phyloP scores from a whole-genome alignment of 2,888 invertebrate genomes.

The Operophtera brumata region DNA sequence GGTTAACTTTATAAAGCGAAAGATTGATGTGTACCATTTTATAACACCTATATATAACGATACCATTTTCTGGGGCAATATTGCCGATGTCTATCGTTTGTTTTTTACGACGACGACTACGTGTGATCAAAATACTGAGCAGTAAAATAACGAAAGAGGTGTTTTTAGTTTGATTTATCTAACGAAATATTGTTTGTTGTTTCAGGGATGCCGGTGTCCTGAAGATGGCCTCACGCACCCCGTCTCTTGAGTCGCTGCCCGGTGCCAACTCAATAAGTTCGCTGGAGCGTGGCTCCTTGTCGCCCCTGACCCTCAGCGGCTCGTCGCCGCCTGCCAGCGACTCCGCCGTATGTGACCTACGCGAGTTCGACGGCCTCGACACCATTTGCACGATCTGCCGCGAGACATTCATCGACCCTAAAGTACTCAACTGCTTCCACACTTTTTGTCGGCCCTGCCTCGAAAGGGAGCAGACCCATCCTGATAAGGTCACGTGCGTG shows the following conservation, averaged over 20 bases:
- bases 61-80: slow-evolving; percentile 31
- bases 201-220: slow-evolving; percentile 92
- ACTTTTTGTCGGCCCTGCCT: slow-evolving; percentile 91
- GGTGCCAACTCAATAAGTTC: slow-evolving; percentile 96
- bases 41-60: slow-evolving; percentile 24
- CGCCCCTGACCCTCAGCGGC: slow-evolving; percentile 91
- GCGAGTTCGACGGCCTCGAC: slow-evolving; percentile 82
- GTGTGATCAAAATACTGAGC: slow-evolving; percentile 10
- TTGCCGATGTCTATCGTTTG: slow-evolving; percentile 25
- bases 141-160: too few relatives aligned
- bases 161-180: slow-evolving; percentile 3
- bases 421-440: slow-evolving; percentile 90
- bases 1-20: slow-evolving; percentile 26
- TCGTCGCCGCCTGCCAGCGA: slow-evolving; percentile 93
- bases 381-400: slow-evolving; percentile 86
- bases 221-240: slow-evolving; percentile 96
- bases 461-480: slow-evolving; percentile 85
- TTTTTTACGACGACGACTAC: slow-evolving; percentile 26
- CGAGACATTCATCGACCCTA: slow-evolving; percentile 87
- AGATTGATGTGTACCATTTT: slow-evolving; percentile 32
- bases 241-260: slow-evolving; percentile 95
- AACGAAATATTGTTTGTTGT: slow-evolving; percentile 60
- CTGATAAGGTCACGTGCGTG: slow-evolving; percentile 88
- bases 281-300: slow-evolving; percentile 90
- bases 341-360: slow-evolving; percentile 89